These are phyloP conservation scores for Drosophila silvestris DNA, from an alignment of 2,888 invertebrate genomes.

Conservation along the genomic window DNA sequence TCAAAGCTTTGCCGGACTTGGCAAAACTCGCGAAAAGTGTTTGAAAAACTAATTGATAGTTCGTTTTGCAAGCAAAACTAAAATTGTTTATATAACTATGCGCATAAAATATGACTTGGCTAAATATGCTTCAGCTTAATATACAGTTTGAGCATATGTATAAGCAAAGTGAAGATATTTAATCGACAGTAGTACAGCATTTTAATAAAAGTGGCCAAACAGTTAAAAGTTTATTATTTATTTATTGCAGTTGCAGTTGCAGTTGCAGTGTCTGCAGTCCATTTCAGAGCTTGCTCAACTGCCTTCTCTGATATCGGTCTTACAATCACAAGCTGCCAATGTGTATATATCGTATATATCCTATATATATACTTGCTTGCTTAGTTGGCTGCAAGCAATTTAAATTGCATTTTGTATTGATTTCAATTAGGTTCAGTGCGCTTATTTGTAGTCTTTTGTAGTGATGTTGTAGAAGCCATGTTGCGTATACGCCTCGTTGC, in stretches of 20 bases:
- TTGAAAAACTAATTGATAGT: neutral
- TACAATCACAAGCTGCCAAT: conserved; percentile 40
- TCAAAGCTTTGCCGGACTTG: conserved; percentile 4
- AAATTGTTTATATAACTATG: neutral
- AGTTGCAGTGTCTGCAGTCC: conserved; percentile 24
- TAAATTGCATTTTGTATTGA: conserved; percentile 64
- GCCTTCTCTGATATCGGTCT: conserved; percentile 9
- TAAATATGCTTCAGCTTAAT: neutral
- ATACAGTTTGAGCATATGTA: neutral
- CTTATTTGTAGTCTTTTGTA: conserved; percentile 20
- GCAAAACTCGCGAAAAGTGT: neutral
- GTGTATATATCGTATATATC: conserved; percentile 1
- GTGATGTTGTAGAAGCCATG: conserved; percentile 17
- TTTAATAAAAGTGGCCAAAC: conserved; percentile 7
- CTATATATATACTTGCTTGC: conserved; percentile 6
- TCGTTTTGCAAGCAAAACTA: neutral
- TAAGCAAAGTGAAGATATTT: neutral
- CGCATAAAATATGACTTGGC: neutral
- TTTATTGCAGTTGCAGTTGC: neutral
- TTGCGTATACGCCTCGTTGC: conserved; percentile 51
- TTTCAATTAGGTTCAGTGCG: conserved; percentile 54
- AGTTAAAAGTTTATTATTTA: conserved; percentile 1
- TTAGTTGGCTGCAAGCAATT: conserved; percentile 29
- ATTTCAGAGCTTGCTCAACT: conserved; percentile 46
- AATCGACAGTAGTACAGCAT: neutral